These are phyloP conservation scores for Barypeithes pellucidus DNA, from an alignment of 2,888 invertebrate species.

Conservation along the genomic window DNA sequence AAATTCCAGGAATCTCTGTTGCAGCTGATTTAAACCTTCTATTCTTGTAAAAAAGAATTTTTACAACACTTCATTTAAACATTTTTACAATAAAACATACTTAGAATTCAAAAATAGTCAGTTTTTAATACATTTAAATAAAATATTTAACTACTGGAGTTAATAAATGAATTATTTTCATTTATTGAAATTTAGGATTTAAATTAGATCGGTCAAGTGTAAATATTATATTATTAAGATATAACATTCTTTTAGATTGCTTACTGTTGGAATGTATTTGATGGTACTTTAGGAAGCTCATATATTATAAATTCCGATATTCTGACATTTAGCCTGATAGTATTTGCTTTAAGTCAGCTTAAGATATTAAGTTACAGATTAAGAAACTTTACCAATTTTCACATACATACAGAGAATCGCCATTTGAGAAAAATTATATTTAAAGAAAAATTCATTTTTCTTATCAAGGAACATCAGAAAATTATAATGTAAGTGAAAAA, in stretches of 20 bases:
- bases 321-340: slow-evolving; percentile 53
- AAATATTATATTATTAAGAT: background rate
- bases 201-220: too few species aligned
- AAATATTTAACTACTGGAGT: too few species aligned
- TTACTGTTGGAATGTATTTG: slow-evolving; percentile 52
- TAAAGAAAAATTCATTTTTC: slow-evolving; percentile 25
- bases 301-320: slow-evolving; percentile 52
- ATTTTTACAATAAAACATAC: too few species aligned
- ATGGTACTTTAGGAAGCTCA: slow-evolving; percentile 49
- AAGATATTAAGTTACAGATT: slow-evolving; percentile 49
- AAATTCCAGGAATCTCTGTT: too few species aligned
- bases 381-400: slow-evolving; percentile 40
- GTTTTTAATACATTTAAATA: too few species aligned
- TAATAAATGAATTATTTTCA: too few species aligned
- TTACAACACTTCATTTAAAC: too few species aligned
- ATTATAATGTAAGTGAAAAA: slow-evolving; percentile 48
- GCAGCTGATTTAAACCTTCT: too few species aligned
- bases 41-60: too few species aligned
- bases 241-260: slow-evolving; percentile 41
- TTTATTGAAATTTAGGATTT: too few species aligned
- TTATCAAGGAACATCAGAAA: slow-evolving; percentile 51
- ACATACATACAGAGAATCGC: background rate
- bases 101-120: too few species aligned
- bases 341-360: slow-evolving; percentile 53
- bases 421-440: slow-evolving; percentile 3